These are phyloP conservation scores for Eonycteris spelaea DNA, from an alignment of 2,113 vertebrate species.

Conservation along the genomic window DNA sequence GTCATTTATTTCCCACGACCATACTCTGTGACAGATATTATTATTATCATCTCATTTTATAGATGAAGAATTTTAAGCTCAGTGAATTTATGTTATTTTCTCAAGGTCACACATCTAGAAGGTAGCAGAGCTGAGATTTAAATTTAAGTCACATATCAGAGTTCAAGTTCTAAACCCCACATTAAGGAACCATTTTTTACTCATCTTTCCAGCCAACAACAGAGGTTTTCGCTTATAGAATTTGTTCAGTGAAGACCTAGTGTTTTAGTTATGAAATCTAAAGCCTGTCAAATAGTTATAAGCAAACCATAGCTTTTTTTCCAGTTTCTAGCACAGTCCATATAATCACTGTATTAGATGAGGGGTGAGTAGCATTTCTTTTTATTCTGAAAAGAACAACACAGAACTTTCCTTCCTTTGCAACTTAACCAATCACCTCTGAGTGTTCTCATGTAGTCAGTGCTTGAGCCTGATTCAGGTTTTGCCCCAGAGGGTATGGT, in stretches of 20 bases:
- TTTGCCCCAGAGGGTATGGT: not conserved
- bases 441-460: not conserved
- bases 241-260: not conserved
- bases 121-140: not conserved
- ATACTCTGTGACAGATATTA: not conserved
- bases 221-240: not conserved
- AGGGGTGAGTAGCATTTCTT: not conserved
- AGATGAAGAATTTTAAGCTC: conserved; percentile 39
- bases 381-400: not conserved
- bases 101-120: conserved; percentile 39
- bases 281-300: not conserved
- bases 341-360: not conserved
- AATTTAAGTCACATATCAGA: conserved; percentile 26
- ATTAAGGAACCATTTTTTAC: not conserved
- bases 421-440: not conserved
- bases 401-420: not conserved
- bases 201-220: not conserved
- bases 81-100: conserved; percentile 32
- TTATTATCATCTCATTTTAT: conserved; percentile 45
- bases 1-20: not conserved
- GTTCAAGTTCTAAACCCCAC: conserved; percentile 7
- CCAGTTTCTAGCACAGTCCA: not conserved
- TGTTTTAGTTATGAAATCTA: not conserved
- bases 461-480: not conserved
- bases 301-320: not conserved